Conservation (phyloP, 2,797 vertebrate species). For the Atherinosoma microstoma region DNA sequence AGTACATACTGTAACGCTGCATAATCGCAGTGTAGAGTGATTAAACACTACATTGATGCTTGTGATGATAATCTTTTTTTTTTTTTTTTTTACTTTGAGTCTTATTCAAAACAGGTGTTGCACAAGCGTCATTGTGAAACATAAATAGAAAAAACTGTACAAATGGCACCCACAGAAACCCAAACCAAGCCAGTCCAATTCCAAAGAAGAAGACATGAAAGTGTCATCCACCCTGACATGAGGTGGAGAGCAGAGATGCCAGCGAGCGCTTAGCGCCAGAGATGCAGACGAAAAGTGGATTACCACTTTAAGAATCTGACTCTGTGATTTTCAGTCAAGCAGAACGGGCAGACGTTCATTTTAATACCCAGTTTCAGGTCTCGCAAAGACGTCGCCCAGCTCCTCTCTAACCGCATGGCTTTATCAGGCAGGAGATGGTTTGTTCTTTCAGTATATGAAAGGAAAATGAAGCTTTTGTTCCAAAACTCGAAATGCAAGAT, state of each 20-base stretch:
- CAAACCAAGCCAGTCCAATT: neutral
- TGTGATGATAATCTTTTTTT: neutral
- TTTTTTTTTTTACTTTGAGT: neutral
- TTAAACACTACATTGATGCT: neutral
- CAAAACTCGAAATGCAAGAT: constrained; percentile 30
- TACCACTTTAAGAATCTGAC: constrained; percentile 35
- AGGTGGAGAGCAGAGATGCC: neutral
- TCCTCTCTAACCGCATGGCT: constrained; percentile 18
- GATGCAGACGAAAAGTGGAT: constrained; percentile 12
- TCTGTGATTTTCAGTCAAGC: constrained; percentile 43
- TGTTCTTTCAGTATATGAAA: constrained; percentile 50
- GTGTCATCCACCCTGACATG: constrained; percentile 29
- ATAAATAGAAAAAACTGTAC: constrained; percentile 20
- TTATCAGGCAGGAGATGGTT: constrained; percentile 20
- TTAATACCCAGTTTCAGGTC: constrained; percentile 48
- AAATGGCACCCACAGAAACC: neutral
- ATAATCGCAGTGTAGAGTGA: too few species aligned
- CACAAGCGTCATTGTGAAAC: neutral
- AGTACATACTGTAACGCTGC: neutral
- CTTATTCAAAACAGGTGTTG: constrained; percentile 28
- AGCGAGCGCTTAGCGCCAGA: neutral
- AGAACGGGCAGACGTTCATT: constrained; percentile 40
- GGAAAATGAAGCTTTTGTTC: constrained; percentile 37
- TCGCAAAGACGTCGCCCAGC: constrained; percentile 26
- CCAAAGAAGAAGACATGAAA: constrained; percentile 4